Base-by-base conservation (phyloP, 2,113 vertebrate genomes). In the Coreoperca whiteheadi region DNA sequence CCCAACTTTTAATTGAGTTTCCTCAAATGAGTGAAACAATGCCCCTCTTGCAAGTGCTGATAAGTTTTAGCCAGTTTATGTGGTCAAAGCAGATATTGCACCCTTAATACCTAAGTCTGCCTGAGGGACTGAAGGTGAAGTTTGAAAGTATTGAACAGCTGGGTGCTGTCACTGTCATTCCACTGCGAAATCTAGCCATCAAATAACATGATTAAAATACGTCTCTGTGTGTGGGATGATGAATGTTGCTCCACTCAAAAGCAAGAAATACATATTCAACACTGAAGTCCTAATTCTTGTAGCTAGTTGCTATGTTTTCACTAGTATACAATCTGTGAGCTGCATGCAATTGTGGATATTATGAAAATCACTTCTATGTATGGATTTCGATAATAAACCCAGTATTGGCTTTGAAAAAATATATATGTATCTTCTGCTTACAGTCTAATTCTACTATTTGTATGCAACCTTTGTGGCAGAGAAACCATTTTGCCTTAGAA, bases 171-270 rank as follows among this genome's bases (percentile, higher is more conserved):
- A 53, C 21, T 53, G 50, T 53, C 6, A 23, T 53, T 20, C 8
- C 21, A n/a, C 30, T 34, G 8, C 18, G 1, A 64, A 64, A 39
- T 51, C 41, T 14, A 54, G 28, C 34, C 7, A 7, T 67, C 11
- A 74, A 28, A 46, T 30, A 66, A 43, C 11, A 11, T 59, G 32
- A 70, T 50, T 81, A 41, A 57, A 46, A 56, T 28, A 48, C 41
- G 8, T 43, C 3, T 28, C 8, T 37, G 8, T 53, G 9, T 2
- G 16, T 34, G 32, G 21, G 50, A 70, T 25, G 18, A 72, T 37
- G 32, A 63, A 68, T 20, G 25, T 4, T 48, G 15, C 23, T 28
- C n/a, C 39, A 25, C 21, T 12, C 4, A 37, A 28, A 18, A 28
- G 14, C 39, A 3, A 3, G 39, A 65, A 41, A 63, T 63, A 50